A percentile compares a stretch with the other conserved stretches of the same genome.
Evolutionary conservation across 1,140 invertebrate genomes (phyloP).

Genomic region (Rhizoglyphus robini): DNA sequence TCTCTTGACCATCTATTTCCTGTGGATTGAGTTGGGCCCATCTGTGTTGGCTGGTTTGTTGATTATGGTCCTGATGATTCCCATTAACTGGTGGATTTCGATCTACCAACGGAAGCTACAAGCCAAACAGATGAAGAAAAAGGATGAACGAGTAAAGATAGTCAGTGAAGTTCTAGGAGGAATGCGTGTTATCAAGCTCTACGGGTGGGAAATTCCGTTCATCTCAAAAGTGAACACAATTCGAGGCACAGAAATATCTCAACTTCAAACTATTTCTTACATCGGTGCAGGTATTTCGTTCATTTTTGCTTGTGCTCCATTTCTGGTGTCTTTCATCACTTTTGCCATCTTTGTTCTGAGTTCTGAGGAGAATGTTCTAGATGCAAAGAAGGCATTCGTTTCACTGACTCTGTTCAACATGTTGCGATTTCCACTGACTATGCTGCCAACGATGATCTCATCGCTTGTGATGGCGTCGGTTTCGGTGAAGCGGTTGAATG

Average conservation of each 20-base stretch:
- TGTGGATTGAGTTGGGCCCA: constrained; percentile 57
- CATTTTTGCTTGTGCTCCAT: constrained; percentile 14
- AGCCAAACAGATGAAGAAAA: constrained; percentile 33
- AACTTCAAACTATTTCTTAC: constrained; percentile 11
- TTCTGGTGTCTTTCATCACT: background rate
- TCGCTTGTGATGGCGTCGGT: constrained; percentile 44
- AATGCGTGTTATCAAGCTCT: constrained; percentile 30
- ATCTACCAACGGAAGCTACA: constrained; percentile 28
- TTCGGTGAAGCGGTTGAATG: constrained; percentile 67
- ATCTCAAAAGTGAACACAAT: constrained; percentile 18
- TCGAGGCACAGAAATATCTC: constrained; percentile 6
- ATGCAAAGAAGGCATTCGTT: constrained; percentile 1
- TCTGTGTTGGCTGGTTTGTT: constrained; percentile 35
- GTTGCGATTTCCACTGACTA: constrained; percentile 29
- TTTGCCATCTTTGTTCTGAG: background rate
- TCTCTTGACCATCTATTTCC: constrained; percentile 66
- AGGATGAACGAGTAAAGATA: constrained; percentile 33
- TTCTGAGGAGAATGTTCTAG: background rate
- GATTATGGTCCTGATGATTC: constrained; percentile 37
- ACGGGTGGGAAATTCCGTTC: constrained; percentile 28
- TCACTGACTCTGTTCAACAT: background rate
- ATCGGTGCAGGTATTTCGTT: background rate
- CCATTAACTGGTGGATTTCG: constrained; percentile 26
- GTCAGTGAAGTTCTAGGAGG: constrained; percentile 34
- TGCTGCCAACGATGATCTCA: constrained; percentile 13